Evolutionary conservation across 1,140 invertebrate species (phyloP).

Genomic region (Agrypnia vestita): DNA sequence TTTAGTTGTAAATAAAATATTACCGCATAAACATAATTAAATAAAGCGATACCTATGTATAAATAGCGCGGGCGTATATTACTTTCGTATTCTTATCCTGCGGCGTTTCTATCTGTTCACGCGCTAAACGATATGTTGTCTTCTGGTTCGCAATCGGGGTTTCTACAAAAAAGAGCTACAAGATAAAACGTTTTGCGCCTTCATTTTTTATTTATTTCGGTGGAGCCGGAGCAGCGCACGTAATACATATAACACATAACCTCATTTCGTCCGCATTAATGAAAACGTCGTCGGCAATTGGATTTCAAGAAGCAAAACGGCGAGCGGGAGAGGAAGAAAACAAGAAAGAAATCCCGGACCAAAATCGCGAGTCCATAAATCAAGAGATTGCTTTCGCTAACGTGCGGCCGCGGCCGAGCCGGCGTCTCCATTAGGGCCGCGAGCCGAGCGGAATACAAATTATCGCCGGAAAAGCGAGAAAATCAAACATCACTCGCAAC

Average conservation of each 20-base stretch:
- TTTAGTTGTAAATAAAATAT: too few species aligned
- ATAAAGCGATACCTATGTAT: too few species aligned
- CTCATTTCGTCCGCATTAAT: constrained; percentile 40
- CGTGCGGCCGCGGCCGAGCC: constrained; percentile 46
- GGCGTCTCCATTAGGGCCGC: constrained; percentile 58
- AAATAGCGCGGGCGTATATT: too few species aligned
- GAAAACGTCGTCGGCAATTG: constrained; percentile 47
- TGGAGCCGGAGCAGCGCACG: background rate
- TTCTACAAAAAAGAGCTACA: too few species aligned
- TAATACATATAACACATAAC: constrained; percentile 47
- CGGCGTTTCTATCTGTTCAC: too few species aligned
- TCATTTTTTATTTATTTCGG: constrained; percentile 13
- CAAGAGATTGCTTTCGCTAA: constrained; percentile 56
- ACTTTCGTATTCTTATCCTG: too few species aligned
- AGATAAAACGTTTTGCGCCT: too few species aligned
- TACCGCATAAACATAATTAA: too few species aligned
- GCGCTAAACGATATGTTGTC: too few species aligned
- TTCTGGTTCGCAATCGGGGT: too few species aligned
- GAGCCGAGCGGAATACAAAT: constrained; percentile 56
- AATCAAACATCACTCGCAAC: constrained; percentile 33
- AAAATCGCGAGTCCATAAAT: constrained; percentile 56
- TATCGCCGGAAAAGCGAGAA: constrained; percentile 30
- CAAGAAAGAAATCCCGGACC: constrained; percentile 27
- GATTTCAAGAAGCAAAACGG: constrained; percentile 47
- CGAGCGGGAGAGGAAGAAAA: constrained; percentile 20